A percentile compares a stretch with the other conserved stretches of the same genome.
Conservation (phyloP, 1,140 invertebrate genomes). For the Zaprionus gabonicus region DNA sequence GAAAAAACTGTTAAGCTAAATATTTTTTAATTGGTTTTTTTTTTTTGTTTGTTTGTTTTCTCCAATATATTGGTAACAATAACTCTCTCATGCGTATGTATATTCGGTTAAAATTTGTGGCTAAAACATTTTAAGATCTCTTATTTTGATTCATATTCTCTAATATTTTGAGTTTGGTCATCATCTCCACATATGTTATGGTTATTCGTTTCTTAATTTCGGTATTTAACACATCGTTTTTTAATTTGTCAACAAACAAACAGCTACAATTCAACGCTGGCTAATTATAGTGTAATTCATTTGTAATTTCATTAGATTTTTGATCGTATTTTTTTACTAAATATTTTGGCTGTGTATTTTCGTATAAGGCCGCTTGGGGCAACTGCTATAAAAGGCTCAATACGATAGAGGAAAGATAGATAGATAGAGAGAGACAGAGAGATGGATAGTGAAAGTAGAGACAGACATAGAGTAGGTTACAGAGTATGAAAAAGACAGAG, state of each 20-base stretch:
- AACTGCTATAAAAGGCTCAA: slow-evolving; percentile 67
- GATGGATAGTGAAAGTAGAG: slow-evolving; percentile 4
- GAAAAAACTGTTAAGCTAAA: slow-evolving; percentile 41
- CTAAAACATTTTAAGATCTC: slow-evolving; percentile 39
- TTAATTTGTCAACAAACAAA: slow-evolving; percentile 73
- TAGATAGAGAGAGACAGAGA: slow-evolving; percentile 2
- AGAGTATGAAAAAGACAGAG: slow-evolving; percentile 7
- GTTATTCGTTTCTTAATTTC: slow-evolving; percentile 10
- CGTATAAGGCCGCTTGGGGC: slow-evolving; percentile 74
- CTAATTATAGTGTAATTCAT: slow-evolving; percentile 64
- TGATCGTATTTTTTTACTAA: slow-evolving; percentile 30
- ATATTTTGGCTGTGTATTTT: slow-evolving; percentile 34
- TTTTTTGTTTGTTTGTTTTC: not conserved
- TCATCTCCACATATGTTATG: not conserved
- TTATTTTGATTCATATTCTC: slow-evolving; percentile 44
- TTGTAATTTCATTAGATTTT: slow-evolving; percentile 32
- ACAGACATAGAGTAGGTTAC: slow-evolving; percentile 4
- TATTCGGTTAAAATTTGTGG: slow-evolving; percentile 49
- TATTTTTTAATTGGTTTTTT: slow-evolving; percentile 32
- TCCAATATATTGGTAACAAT: slow-evolving; percentile 32
- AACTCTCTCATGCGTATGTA: slow-evolving; percentile 18
- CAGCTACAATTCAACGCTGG: slow-evolving; percentile 75
- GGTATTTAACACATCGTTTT: slow-evolving; percentile 31
- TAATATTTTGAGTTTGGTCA: slow-evolving; percentile 11
- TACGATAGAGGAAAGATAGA: slow-evolving; percentile 30